phyloP scores from a whole-genome alignment of 2,888 invertebrate genomes.

The Selenia dentaria region DNA sequence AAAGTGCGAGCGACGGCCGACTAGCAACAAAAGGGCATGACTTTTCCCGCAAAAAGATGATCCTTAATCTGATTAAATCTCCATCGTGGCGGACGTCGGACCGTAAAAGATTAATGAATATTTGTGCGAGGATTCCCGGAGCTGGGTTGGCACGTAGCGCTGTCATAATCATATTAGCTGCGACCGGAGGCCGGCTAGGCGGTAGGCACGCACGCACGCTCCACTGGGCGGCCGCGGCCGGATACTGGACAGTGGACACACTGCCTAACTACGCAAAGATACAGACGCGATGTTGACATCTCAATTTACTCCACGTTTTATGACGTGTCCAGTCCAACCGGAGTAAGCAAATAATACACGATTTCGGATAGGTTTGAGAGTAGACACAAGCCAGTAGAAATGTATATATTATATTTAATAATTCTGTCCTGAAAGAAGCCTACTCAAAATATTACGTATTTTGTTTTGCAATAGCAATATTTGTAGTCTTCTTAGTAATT shows the following conservation, averaged over 20 bases:
- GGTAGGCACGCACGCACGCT: constrained; percentile 72
- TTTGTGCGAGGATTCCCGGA: constrained; percentile 82
- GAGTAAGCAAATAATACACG: background rate
- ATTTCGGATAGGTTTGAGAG: background rate
- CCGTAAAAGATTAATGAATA: constrained; percentile 85
- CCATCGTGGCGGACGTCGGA: constrained; percentile 83
- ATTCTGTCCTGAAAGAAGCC: too few species aligned
- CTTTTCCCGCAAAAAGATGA: constrained; percentile 83
- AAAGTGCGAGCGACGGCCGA: constrained; percentile 79
- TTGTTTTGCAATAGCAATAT: too few species aligned
- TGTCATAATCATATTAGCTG: constrained; percentile 84
- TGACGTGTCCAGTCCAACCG: background rate
- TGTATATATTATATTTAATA: too few species aligned
- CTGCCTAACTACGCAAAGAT: constrained; percentile 34
- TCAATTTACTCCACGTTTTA: constrained; percentile 17
- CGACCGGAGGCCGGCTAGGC: constrained; percentile 72
- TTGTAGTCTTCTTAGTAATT: too few species aligned
- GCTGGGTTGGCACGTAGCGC: constrained; percentile 81
- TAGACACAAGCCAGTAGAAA: too few species aligned
- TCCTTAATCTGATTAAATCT: constrained; percentile 85
- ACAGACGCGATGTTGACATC: constrained; percentile 23
- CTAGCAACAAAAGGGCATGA: constrained; percentile 82
- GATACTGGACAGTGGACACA: constrained; percentile 30
- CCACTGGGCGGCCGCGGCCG: constrained; percentile 30
- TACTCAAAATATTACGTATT: too few species aligned